Percentiles rank a stretch among this genome's conserved stretches.
These are phyloP conservation scores for Epinephelus coioides DNA, from an alignment of 2,797 vertebrate species.

Conservation along the genomic window DNA sequence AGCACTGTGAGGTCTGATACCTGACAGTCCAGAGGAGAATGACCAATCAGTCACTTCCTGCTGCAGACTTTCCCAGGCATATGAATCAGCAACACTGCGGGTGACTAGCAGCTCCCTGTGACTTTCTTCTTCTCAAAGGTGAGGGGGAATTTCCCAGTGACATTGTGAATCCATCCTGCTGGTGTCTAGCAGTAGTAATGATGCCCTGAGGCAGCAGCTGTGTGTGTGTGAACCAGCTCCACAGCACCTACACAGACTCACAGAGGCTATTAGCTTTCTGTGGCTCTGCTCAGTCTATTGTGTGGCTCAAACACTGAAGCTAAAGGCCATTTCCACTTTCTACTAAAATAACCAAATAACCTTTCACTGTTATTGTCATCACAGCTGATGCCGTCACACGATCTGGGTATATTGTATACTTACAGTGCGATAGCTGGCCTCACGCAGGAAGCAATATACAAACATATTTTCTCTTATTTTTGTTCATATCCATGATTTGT, in stretches of 20 bases:
- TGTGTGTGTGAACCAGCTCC: slow-evolving; percentile 5
- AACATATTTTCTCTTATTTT: too few relatives aligned
- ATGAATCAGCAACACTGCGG: neutral
- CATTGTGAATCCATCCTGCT: slow-evolving; percentile 10
- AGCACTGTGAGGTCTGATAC: neutral
- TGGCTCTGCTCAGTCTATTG: neutral
- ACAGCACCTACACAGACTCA: slow-evolving; percentile 3
- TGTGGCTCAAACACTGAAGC: neutral
- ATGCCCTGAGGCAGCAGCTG: slow-evolving; percentile 4
- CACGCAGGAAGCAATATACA: too few relatives aligned
- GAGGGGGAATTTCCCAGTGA: slow-evolving; percentile 23
- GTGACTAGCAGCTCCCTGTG: neutral
- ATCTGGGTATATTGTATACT: neutral
- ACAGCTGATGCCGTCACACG: neutral
- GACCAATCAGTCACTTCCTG: neutral
- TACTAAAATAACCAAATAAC: slow-evolving; percentile 10
- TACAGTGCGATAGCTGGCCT: too few relatives aligned
- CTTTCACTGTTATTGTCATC: neutral
- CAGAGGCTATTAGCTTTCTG: neutral
- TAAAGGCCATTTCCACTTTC: slow-evolving; percentile 13
- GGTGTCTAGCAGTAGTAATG: slow-evolving; percentile 7
- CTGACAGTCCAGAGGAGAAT: neutral
- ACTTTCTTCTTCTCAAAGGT: neutral
- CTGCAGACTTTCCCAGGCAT: slow-evolving; percentile 13
- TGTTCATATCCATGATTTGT: too few relatives aligned